Percentiles rank a stretch among this genome's conserved stretches.
Evolutionary conservation across 53 echinoderm and acorn worm genomes (phyloP).

Genomic region (Antedon mediterranea): DNA sequence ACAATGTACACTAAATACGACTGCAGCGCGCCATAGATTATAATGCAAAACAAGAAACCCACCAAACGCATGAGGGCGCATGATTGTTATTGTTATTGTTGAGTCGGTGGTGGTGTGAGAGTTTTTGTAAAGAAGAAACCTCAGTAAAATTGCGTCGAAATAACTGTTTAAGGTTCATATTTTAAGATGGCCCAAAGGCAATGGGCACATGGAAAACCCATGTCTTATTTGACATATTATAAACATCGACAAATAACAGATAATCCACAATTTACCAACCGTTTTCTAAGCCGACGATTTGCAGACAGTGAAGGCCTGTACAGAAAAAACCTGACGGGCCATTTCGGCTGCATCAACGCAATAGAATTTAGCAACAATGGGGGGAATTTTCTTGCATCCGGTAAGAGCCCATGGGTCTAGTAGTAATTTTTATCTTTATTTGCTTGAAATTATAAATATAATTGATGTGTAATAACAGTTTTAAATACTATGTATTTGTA

Average conservation of each 20-base stretch:
- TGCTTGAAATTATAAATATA: background rate
- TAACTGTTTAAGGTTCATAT: background rate
- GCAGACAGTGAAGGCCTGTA: constrained; percentile 16
- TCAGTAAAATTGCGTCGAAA: background rate
- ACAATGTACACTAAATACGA: background rate
- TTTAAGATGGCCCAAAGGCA: background rate
- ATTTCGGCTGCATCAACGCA: constrained; percentile 87
- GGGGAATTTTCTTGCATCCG: constrained; percentile 78
- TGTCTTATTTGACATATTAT: background rate
- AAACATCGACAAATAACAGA: background rate
- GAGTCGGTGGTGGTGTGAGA: background rate
- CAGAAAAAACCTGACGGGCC: constrained; percentile 54
- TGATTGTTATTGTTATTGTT: background rate
- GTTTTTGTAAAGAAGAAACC: background rate
- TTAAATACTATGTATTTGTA: too few species aligned
- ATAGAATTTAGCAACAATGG: constrained; percentile 95
- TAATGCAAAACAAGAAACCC: too few species aligned
- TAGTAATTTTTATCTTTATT: background rate
- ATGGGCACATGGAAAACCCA: background rate
- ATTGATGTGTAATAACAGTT: too few species aligned
- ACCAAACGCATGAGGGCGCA: background rate
- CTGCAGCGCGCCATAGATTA: background rate
- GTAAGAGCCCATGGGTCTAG: too few species aligned
- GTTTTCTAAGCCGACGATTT: background rate
- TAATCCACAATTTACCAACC: background rate